These are phyloP conservation scores for Eulithis testata DNA, from an alignment of 2,888 invertebrate genomes.

Conservation along the genomic window DNA sequence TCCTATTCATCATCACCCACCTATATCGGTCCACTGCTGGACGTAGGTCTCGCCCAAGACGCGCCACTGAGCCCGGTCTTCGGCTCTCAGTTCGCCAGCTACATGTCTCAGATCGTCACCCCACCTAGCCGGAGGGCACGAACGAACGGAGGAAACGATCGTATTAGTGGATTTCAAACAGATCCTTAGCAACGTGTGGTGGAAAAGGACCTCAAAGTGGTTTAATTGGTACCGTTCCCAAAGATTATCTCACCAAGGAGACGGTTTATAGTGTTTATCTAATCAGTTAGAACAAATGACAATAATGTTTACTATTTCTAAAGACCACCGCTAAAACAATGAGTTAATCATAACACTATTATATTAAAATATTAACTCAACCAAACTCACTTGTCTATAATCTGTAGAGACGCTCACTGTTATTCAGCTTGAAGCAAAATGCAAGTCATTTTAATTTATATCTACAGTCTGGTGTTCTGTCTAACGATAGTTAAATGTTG, in stretches of 20 bases:
- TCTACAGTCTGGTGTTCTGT: background rate
- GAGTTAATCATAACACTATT: slow-evolving; percentile 21
- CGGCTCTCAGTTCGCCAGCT: too few relatives aligned
- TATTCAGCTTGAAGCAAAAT: slow-evolving; percentile 1
- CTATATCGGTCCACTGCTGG: too few relatives aligned
- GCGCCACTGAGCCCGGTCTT: too few relatives aligned
- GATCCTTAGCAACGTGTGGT: too few relatives aligned
- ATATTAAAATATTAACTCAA: slow-evolving; percentile 23
- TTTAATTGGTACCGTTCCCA: too few relatives aligned
- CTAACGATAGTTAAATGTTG: slow-evolving; percentile 13
- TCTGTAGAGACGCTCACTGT: background rate
- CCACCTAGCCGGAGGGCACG: too few relatives aligned
- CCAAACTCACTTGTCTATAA: slow-evolving; percentile 12
- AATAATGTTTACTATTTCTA: slow-evolving; percentile 33
- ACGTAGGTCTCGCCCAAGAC: too few relatives aligned
- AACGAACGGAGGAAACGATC: too few relatives aligned
- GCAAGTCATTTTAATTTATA: background rate
- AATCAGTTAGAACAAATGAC: slow-evolving; percentile 12
- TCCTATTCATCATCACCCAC: too few relatives aligned
- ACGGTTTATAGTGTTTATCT: background rate
- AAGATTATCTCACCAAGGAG: background rate
- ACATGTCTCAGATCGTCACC: too few relatives aligned
- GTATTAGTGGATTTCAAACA: too few relatives aligned
- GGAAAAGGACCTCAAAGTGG: too few relatives aligned
- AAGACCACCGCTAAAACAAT: slow-evolving; percentile 16